Conservation (phyloP, 2,888 invertebrate genomes). For the Drosophila mayaguana region DNA sequence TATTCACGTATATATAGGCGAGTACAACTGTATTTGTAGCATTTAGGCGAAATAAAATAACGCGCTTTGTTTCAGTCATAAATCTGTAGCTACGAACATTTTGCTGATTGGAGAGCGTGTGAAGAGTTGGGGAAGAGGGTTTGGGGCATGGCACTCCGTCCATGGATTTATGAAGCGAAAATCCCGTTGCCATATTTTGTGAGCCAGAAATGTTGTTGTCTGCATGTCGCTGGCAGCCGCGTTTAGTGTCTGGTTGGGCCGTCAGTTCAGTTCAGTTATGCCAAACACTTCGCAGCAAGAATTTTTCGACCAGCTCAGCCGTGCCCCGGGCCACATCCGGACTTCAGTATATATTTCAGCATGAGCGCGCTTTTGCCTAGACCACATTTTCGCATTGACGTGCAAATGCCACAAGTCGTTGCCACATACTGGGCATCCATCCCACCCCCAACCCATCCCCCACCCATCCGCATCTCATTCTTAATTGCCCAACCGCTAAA, state of each 20-base stretch:
- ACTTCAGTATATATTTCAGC: constrained; percentile 40
- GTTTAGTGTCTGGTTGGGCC: constrained; percentile 36
- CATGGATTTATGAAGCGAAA: constrained; percentile 63
- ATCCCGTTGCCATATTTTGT: constrained; percentile 61
- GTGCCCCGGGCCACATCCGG: constrained; percentile 4
- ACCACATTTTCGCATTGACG: constrained; percentile 28
- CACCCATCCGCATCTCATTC: too few relatives aligned
- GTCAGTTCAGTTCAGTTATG: constrained; percentile 33
- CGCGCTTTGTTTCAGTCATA: constrained; percentile 38
- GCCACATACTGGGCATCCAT: constrained; percentile 36
- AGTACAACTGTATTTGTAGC: constrained; percentile 28
- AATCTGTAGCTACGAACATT: constrained; percentile 47
- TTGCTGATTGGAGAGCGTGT: constrained; percentile 29
- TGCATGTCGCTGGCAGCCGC: constrained; percentile 47
- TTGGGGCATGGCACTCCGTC: constrained; percentile 2
- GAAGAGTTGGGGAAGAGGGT: not conserved
- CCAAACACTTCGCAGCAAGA: constrained; percentile 39
- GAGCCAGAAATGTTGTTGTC: constrained; percentile 41
- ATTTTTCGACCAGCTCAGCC: constrained; percentile 61
- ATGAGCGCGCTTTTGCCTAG: constrained; percentile 52
- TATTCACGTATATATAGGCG: constrained; percentile 8
- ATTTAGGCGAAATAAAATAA: constrained; percentile 22
- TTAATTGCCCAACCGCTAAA: constrained; percentile 8
- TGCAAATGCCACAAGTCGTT: constrained; percentile 47
- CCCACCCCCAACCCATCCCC: not conserved